Conservation (phyloP, 2,113 vertebrate genomes). For the Chaetodon auriga region DNA sequence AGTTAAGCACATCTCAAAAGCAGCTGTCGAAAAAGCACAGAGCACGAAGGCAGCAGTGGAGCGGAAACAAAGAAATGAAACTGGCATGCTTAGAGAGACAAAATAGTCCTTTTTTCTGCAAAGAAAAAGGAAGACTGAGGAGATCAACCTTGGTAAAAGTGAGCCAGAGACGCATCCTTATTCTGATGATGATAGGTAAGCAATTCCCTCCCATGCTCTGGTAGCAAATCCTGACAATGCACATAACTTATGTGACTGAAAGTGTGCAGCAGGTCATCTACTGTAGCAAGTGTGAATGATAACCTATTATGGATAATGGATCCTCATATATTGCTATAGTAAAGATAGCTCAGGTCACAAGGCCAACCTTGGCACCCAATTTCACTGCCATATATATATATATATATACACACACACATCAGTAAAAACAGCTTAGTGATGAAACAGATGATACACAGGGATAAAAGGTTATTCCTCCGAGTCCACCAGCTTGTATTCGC, state of each 20-base stretch:
- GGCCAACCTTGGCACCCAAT: slow-evolving; percentile 29
- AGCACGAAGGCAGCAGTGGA: slow-evolving; percentile 4
- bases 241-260: slow-evolving; percentile 36
- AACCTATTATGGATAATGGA: slow-evolving; percentile 57
- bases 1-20: slow-evolving; percentile 26
- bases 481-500: slow-evolving; percentile 31
- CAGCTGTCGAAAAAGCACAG: slow-evolving; percentile 28
- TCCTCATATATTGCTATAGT: slow-evolving; percentile 11
- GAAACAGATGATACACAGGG: slow-evolving; percentile 21
- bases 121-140: slow-evolving; percentile 15
- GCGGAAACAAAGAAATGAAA: slow-evolving; percentile 18
- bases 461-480: slow-evolving; percentile 44
- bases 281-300: slow-evolving; percentile 44
- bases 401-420: too few relatives aligned
- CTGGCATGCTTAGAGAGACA: neutral
- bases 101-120: neutral
- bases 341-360: slow-evolving; percentile 52
- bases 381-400: slow-evolving; percentile 11
- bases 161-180: slow-evolving; percentile 3
- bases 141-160: slow-evolving; percentile 32
- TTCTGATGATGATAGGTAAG: slow-evolving; percentile 40
- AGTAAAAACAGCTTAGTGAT: slow-evolving; percentile 33
- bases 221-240: slow-evolving; percentile 2
- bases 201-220: slow-evolving; percentile 6
- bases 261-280: slow-evolving; percentile 35